Percentiles rank a stretch among this genome's conserved stretches.
phyloP scores from a whole-genome alignment of 1,140 invertebrate genomes.

The Brachionus angularis region DNA sequence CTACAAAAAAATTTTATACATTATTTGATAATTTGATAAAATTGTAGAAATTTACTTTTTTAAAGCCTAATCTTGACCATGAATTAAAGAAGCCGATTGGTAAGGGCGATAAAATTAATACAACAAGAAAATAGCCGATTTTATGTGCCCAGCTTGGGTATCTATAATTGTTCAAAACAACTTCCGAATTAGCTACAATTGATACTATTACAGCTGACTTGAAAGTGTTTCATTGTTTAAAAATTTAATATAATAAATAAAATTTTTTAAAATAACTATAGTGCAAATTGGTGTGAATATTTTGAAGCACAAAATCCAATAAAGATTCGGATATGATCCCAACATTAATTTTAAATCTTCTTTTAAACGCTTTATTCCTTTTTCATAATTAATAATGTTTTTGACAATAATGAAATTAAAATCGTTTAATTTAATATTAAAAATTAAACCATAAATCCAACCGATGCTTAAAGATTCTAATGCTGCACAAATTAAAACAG shows the following conservation, averaged over 20 bases:
- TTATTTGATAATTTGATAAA: not conserved
- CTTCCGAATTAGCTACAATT: not conserved
- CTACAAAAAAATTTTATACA: not conserved
- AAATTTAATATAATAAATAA: not conserved
- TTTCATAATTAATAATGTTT: not conserved
- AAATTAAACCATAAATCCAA: constrained; percentile 10
- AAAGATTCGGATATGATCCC: constrained; percentile 11
- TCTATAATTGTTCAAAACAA: constrained; percentile 15
- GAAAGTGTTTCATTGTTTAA: not conserved
- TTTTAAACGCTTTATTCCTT: constrained; percentile 1
- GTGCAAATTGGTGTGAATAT: constrained; percentile 16
- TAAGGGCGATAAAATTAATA: constrained; percentile 1
- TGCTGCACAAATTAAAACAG: constrained; percentile 23
- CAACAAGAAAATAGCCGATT: constrained; percentile 22
- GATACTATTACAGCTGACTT: constrained; percentile 27
- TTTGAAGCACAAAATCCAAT: constrained; percentile 37
- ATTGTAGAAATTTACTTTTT: constrained; percentile 7
- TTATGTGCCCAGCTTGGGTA: constrained; percentile 28
- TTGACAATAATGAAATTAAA: not conserved
- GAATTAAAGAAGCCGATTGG: constrained; percentile 7
- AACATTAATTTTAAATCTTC: constrained; percentile 41
- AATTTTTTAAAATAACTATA: not conserved
- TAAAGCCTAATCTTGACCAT: not conserved
- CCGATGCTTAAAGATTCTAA: constrained; percentile 27
- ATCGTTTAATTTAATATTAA: not conserved